Percentiles rank a stretch among this genome's conserved stretches.
Evolutionary conservation across 1,140 invertebrate species (phyloP).

Genomic region (Drosophila bocki): DNA sequence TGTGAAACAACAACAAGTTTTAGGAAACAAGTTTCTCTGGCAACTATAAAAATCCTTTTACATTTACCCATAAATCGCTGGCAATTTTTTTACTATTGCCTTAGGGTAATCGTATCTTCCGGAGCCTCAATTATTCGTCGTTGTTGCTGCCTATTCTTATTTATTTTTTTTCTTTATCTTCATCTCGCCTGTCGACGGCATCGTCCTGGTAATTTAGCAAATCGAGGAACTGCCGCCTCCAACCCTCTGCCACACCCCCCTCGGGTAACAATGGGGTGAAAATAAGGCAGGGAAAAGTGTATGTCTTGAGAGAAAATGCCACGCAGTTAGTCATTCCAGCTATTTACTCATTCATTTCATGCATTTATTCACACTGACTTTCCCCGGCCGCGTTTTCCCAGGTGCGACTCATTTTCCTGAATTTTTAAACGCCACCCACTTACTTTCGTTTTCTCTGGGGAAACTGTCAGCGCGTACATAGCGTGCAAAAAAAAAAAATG

Average conservation of each 20-base stretch:
- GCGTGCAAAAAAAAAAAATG: slow-evolving; percentile 50
- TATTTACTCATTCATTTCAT: slow-evolving; percentile 82
- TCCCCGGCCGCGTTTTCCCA: slow-evolving; percentile 24
- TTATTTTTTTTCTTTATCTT: slow-evolving; percentile 32
- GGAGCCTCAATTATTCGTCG: slow-evolving; percentile 27
- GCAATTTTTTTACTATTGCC: slow-evolving; percentile 4
- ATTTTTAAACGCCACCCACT: slow-evolving; percentile 69
- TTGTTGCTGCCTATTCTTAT: slow-evolving; percentile 11
- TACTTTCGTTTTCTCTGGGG: slow-evolving; percentile 50
- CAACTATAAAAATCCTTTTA: slow-evolving; percentile 35
- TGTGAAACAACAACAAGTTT: slow-evolving; percentile 14
- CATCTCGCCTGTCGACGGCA: slow-evolving; percentile 36
- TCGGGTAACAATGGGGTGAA: slow-evolving; percentile 29
- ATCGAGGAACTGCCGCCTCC: slow-evolving; percentile 32
- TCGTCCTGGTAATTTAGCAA: slow-evolving; percentile 44
- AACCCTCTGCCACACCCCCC: neutral
- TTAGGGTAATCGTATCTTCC: slow-evolving; percentile 23
- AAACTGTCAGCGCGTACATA: slow-evolving; percentile 55
- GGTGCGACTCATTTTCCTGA: slow-evolving; percentile 74
- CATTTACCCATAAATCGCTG: slow-evolving; percentile 17
- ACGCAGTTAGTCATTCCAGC: slow-evolving; percentile 74
- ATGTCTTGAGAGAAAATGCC: slow-evolving; percentile 52
- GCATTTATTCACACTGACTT: slow-evolving; percentile 78
- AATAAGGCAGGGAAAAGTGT: neutral
- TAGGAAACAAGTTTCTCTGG: slow-evolving; percentile 3